Percentiles rank a stretch among this genome's conserved stretches.
These are phyloP conservation scores for Marisa cornuarietis DNA, from an alignment of 1,140 invertebrate species.

Conservation along the genomic window DNA sequence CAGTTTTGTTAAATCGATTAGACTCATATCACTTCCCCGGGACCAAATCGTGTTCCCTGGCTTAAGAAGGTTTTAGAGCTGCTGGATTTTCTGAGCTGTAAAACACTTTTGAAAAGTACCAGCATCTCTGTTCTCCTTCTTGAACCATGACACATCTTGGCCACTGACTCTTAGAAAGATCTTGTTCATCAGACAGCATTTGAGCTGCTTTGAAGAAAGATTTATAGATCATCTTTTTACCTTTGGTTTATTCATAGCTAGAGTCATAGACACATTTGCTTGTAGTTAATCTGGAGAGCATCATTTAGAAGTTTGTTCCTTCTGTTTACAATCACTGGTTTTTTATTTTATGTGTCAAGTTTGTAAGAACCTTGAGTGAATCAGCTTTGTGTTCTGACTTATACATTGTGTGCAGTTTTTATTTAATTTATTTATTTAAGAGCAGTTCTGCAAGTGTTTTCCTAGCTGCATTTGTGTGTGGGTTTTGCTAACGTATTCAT, in stretches of 20 bases:
- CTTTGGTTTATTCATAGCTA: neutral
- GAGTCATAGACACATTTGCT: neutral
- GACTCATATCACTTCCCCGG: no score
- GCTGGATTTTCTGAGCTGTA: no score
- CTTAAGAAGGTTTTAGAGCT: no score
- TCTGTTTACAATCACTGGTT: neutral
- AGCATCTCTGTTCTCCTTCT: no score
- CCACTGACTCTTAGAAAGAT: no score
- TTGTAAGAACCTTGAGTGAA: neutral
- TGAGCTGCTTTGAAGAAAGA: neutral
- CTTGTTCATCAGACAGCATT: no score
- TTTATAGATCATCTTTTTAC: neutral
- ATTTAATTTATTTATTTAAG: no score
- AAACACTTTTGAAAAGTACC: no score
- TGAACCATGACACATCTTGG: no score
- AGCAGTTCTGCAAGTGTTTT: neutral
- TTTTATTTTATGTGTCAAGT: no score
- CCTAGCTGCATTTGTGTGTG: conserved; percentile 25
- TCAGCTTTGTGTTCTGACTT: conserved; percentile 13
- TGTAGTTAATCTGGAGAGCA: conserved; percentile 13
- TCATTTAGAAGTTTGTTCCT: neutral
- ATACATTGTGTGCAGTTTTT: conserved; percentile 13
- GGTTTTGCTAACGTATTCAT: neutral
- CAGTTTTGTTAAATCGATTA: no score
- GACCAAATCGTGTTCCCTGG: no score